Evolutionary conservation across 2,113 vertebrate genomes (phyloP), one percentile per base, ranked within the genome.

Genomic region (Dipodomys stephensi): DNA sequence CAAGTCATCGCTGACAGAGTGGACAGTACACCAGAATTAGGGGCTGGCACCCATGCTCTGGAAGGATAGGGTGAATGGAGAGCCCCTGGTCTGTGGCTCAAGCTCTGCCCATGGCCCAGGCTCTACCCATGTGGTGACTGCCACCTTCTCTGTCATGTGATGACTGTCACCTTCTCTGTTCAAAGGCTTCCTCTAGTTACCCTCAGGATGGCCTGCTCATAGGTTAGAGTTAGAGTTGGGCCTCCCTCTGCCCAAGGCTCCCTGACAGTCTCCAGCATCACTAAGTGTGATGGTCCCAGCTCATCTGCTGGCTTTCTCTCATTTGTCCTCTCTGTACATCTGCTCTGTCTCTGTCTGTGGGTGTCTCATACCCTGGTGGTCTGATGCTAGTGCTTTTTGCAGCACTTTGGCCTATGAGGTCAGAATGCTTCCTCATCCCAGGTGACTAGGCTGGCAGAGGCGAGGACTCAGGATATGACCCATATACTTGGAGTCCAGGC

Each of bases 31-130:
- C n/a, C 27, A 28, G 20, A 67, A 32, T 19, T 0, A 1, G 5
- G 7, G 27, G 25, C 64, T 92, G 79, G 35, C 74, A 8, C 4
- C 1, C 32, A 28, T 8, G 12, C 4, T 73, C 72, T 35, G 49
- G 77, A 35, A 62, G 32, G 0, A 6, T 15, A 32, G 20, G 15
- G 3, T 16, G 27, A 44, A 69, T 0, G 1, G 46, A 10, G 32
- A 62, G 16, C 53, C 13, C 0, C n/a, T 67, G 7, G 28, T 64
- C n/a, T 19, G 60, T 35, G 72, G 15, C 30, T 73, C 5, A 2
- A 44, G n/a, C 27, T 13, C 35, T 71, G 10, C 32, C 57, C 15
- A 60, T 35, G 72, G 18, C 30, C 73, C 5, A 2, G 64, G n/a
- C 27, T n/a, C 71, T 74, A 65, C 11, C 46, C 30, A 2, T 27